Percentiles rank a stretch among this genome's conserved stretches.
These are phyloP conservation scores for Melanaphis sacchari DNA, from an alignment of 1,140 invertebrate genomes.

Conservation along the genomic window DNA sequence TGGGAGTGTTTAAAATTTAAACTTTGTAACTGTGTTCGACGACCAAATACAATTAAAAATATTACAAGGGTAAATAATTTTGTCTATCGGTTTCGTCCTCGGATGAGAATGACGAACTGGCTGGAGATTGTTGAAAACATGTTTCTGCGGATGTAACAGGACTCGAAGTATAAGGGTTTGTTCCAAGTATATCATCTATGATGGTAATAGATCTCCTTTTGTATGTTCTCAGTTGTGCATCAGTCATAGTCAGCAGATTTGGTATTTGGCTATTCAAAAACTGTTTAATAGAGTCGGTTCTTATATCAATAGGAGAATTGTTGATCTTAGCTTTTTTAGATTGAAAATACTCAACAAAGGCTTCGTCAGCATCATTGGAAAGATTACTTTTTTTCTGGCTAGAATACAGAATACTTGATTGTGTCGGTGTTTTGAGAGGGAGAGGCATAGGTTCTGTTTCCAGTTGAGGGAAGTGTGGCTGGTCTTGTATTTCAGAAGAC, in stretches of 20 bases:
- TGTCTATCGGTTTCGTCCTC: not conserved
- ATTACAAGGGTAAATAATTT: not conserved
- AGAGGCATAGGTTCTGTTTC: too few species aligned
- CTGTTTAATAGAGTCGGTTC: conserved; percentile 4
- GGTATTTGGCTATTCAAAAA: conserved; percentile 31
- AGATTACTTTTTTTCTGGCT: too few species aligned
- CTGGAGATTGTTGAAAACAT: not conserved
- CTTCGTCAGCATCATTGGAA: conserved; percentile 19
- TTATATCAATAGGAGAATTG: not conserved
- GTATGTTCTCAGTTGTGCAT: conserved; percentile 6
- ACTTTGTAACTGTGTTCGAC: too few species aligned
- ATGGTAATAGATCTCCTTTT: not conserved
- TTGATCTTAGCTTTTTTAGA: not conserved
- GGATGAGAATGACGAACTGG: not conserved
- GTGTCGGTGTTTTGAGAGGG: too few species aligned
- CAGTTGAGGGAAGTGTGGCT: too few species aligned
- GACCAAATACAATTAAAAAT: not conserved
- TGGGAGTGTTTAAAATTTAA: too few species aligned
- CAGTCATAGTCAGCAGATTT: not conserved
- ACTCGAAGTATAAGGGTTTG: not conserved
- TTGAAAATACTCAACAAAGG: conserved; percentile 13
- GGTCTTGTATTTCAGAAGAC: too few species aligned
- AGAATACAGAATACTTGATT: too few species aligned
- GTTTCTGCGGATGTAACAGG: not conserved
- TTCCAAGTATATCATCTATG: not conserved